Base-by-base conservation (phyloP, 2,888 invertebrate species). In the Zaprionus obscuricornis region DNA sequence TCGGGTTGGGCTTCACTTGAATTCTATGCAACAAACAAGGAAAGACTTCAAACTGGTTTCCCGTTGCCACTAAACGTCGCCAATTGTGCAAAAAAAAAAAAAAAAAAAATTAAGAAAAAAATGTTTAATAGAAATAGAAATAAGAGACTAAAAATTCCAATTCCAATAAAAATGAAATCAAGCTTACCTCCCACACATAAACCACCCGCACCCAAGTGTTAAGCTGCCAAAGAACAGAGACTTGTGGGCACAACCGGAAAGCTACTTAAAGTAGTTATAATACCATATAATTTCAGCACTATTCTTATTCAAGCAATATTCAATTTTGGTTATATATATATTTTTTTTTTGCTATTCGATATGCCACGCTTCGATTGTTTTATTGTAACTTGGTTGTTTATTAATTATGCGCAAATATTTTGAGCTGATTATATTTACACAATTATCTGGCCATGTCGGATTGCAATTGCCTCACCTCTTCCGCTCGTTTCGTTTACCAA, bases 11-110 rank as follows among this genome's bases (percentile, higher is more conserved):
- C 55, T 58, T 36, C 26, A 45, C 42, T 56, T 43, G 34, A 60
- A 85, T 85, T 78, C 84, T 85, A 68, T 73, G 72, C 51, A 70
- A 54, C 81, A 59, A 81, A 84, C 78, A 74, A 77, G 86, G 85
- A 81, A 84, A 82, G 72, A 71, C 66, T 50, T 37, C 33, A 84
- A 81, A 82, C 86, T 47, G 65, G 81, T 86, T 82, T 60, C 40
- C 16, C 27, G 27, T 43, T 62, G 63, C 54, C 71, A 54, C 66
- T 66, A 46, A 46, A 64, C 67, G 55, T 66, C 60, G 70, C 66
- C 56, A 78, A 81, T 64, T 71, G 66, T 83, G 82, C 58, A 85
- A 86, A 73, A 74, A 42, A 22, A 16, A 22, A 22, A 11, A 43
- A 33, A 45, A 7, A 22, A 13, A 39, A 17, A 10, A 20, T 8